phyloP scores from a whole-genome alignment of 2,113 vertebrate species.

The Gavia stellata region DNA sequence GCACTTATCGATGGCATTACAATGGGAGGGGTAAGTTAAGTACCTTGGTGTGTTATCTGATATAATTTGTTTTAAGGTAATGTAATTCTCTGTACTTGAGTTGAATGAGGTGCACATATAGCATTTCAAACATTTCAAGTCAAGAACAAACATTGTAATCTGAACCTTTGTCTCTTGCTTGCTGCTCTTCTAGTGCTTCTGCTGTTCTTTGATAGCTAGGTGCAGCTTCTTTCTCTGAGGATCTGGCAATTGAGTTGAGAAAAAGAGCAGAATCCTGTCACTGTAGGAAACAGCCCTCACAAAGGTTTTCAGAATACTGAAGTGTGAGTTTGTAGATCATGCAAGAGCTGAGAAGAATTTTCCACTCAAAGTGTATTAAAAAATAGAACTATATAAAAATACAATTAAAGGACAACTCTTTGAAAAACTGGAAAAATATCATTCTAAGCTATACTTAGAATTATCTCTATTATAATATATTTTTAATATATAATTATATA shows the following conservation, averaged over 20 bases:
- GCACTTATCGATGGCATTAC: slow-evolving; percentile 94
- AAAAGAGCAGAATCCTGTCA: not conserved
- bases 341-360: not conserved
- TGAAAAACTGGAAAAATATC: not conserved
- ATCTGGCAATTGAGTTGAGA: not conserved
- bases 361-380: not conserved
- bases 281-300: not conserved
- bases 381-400: not conserved
- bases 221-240: not conserved
- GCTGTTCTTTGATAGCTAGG: not conserved
- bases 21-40: slow-evolving; percentile 94
- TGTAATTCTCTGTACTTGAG: not conserved
- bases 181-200: not conserved
- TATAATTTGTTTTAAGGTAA: not conserved
- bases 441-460: not conserved
- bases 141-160: not conserved
- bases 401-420: not conserved
- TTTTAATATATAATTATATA: too few relatives aligned
- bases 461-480: too few relatives aligned
- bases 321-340: not conserved
- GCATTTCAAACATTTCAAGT: not conserved
- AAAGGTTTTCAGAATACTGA: not conserved
- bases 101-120: fast-evolving
- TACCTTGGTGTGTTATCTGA: not conserved
- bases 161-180: not conserved